Evolutionary conservation across 2,797 vertebrate genomes (phyloP), one percentile per base, ranked within the genome.

Genomic region (Allenopithecus nigroviridis): DNA sequence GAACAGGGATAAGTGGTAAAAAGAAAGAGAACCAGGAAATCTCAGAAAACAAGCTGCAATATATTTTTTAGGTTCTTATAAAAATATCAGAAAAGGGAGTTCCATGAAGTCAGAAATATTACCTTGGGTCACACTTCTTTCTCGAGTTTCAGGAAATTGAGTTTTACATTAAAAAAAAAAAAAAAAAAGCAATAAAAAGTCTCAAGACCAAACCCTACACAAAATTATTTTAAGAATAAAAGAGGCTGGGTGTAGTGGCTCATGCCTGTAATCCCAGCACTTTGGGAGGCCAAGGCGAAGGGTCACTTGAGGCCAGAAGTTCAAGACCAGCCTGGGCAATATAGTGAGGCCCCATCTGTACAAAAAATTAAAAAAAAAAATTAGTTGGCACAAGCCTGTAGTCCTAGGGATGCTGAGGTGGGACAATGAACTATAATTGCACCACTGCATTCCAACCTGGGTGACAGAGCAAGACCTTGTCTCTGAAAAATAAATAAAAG

Each of bases 141-240:
- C 16, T 61, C 17, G 91, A 43, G 75, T 75, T 79, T 93, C 14
- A 88, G 61, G 72, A 87, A 95, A 72, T 75, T 21, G 19, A 74
- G 48, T 75, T 86, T 96, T 91, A 26, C 4, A 4, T 79, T 75
- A 64, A 96, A 80, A 70, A 91, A 72, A 96, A 80, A 70, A 74
- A 53, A 14, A 93, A 84, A 12, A 46, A 46, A 3, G 10, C 43
- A 88, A 22, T 75, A 89, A 36, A 5, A 89, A 80, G n/a, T 89
- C 50, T 43, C n/a, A 17, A 78, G 41, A 36, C 55, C 11, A 83
- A 93, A 70, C 83, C 22, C 13, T 43, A 74, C 50, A 80, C 7
- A 12, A 39, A 53, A 14, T 53, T 89, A 43, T 89, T 96, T 89
- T 57, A 81, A 81, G 41, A 53, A 68, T 68, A n/a, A 68, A n/a